A percentile compares a stretch with the other conserved stretches of the same genome.
phyloP scores from a whole-genome alignment of 2,113 vertebrate species.

The Pomatorhinus ruficollis region DNA sequence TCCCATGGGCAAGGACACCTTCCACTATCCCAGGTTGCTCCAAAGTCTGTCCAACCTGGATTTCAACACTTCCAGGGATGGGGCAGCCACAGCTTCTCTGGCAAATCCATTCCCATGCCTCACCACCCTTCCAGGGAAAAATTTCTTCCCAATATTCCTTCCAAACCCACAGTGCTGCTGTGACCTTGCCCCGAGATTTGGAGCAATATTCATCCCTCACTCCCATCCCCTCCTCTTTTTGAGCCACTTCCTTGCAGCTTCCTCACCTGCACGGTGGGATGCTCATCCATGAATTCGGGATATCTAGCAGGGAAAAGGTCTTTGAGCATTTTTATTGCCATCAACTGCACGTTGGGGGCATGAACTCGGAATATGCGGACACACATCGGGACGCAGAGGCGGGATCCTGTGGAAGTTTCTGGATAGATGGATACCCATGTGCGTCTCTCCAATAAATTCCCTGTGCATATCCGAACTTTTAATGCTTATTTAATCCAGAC shows the following conservation, averaged over 20 bases:
- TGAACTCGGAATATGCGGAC: rapidly evolving
- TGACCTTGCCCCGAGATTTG: not conserved
- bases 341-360: rapidly evolving
- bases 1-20: not conserved
- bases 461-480: not conserved
- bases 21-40: not conserved
- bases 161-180: not conserved
- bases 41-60: rapidly evolving
- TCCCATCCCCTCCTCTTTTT: not conserved
- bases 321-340: not conserved
- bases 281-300: not conserved
- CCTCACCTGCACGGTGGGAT: not conserved
- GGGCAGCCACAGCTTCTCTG: not conserved
- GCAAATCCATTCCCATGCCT: not conserved
- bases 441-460: not conserved
- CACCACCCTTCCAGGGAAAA: not conserved
- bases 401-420: not conserved
- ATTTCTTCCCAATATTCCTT: not conserved
- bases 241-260: not conserved
- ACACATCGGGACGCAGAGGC: rapidly evolving
- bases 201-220: rapidly evolving
- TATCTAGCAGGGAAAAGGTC: not conserved
- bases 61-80: not conserved
- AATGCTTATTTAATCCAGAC: conserved; percentile 32
- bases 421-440: not conserved